Evolutionary conservation across 1,140 invertebrate species (phyloP), one percentile per base, ranked within the genome.

Genomic region (Harpegnathos saltator): DNA sequence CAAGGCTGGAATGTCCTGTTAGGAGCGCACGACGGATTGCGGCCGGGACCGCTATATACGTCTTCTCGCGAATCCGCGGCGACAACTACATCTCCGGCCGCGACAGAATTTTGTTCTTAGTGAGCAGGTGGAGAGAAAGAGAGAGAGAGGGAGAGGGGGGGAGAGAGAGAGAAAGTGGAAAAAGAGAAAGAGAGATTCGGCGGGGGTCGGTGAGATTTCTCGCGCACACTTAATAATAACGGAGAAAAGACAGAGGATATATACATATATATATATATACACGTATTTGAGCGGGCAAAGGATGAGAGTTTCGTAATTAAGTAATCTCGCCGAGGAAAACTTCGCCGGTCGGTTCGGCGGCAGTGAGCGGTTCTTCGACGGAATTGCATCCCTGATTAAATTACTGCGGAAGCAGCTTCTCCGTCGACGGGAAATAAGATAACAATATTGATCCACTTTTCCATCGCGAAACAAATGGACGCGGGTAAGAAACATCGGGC

Each of bases 331-430:
- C 19, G 19, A 69, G 33, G 63, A 29, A 80, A 80, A 80, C 75
- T 80, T 78, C 54, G 65, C 69, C 75, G 44, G 65, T 80, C 65
- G 66, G 24, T 52, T 69, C 66, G 66, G 29, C 48, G 19, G 66
- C 48, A n/a, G n/a, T n/a, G 48, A 69, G 66, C 48, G 33, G 22
- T 59, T 69, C 75, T 80, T 80, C 75, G 65, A 80, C 38, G 65
- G 65, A 80, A 80, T 71, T 80, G 75, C 75, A 80, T 80, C 65
- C 54, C 24, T 80, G 65, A 80, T 80, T 80, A 69, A 71, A 80
- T 80, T 80, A 68, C 75, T 65, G 52, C 75, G 65, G 75, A 80
- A 69, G 75, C 22, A 52, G 58, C 65, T 69, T 58, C 17, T 54
- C 14, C 44, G 17, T 59, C 63, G 63, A 69, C 52, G 66, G 75